Percentiles rank a stretch among this genome's conserved stretches.
Conservation (phyloP, 2,888 invertebrate genomes). For the Oegoconia quadripuncta region DNA sequence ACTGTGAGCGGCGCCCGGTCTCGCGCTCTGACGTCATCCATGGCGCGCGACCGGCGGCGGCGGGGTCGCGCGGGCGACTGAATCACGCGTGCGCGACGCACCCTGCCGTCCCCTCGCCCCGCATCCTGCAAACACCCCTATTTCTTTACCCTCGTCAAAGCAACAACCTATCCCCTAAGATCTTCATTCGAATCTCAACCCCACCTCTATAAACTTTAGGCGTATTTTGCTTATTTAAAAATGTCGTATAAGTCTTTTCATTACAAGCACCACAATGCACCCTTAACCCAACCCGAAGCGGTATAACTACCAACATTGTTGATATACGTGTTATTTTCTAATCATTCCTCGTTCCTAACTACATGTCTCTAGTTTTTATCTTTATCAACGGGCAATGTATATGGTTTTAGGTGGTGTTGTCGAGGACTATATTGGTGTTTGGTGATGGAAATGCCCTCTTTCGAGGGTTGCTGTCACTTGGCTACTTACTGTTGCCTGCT, state of each 20-base stretch:
- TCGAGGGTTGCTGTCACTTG: slow-evolving; percentile 53
- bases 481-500: slow-evolving; percentile 40
- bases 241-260: slow-evolving; percentile 41
- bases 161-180: slow-evolving; percentile 39
- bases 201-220: slow-evolving; percentile 16
- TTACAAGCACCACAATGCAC: slow-evolving; percentile 64
- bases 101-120: slow-evolving; percentile 62
- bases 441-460: slow-evolving; percentile 51
- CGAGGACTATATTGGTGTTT: slow-evolving; percentile 5
- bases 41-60: slow-evolving; percentile 77
- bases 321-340: slow-evolving; percentile 14
- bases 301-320: slow-evolving; percentile 27
- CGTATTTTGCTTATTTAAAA: slow-evolving; percentile 16
- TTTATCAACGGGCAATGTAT: slow-evolving; percentile 18
- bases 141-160: slow-evolving; percentile 41
- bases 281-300: slow-evolving; percentile 66
- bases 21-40: slow-evolving; percentile 64
- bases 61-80: slow-evolving; percentile 80
- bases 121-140: slow-evolving; percentile 72
- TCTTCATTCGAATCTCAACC: slow-evolving; percentile 19
- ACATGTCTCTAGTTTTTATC: neutral
- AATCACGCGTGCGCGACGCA: slow-evolving; percentile 74
- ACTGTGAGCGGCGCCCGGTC: slow-evolving; percentile 75
- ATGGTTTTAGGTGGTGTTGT: neutral
- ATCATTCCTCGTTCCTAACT: slow-evolving; percentile 35